Evolutionary conservation across 2,888 invertebrate genomes (phyloP), one percentile per base, ranked within the genome.

Genomic region (Agapetus fuscipes): DNA sequence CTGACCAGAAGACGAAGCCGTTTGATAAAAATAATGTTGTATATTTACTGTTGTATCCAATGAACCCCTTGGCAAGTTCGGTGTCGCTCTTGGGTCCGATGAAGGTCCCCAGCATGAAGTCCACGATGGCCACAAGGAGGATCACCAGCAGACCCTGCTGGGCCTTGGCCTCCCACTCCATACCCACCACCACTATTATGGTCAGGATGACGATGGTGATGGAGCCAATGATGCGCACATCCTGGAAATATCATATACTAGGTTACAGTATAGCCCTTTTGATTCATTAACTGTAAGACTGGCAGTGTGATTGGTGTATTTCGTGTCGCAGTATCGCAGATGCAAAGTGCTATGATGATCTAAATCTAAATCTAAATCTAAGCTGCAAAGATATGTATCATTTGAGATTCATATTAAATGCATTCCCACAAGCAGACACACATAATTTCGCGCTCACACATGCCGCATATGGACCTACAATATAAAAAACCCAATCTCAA

Each of bases 121-220:
- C 91, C 0, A 66, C 66, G 42, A 97, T 89, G 10, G 96, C 94
- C 0, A 84, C 66, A 35, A 91, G 57, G 30, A 97, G 69, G 45
- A 95, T 84, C 4, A 84, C 66, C 30, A 96, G 66, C 26, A 96
- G 62, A 4, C 83, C 85, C 37, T 93, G 66, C 74, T 95, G 95
- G 1, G 94, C 89, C 80, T 94, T 93, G 1, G 93, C 87, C 66
- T 96, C 97, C 90, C 95, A 97, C 58, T 93, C 93, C 82, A 96
- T 87, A 27, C 96, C 96, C 43, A 96, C 82, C 38, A 95, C 82
- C 36, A 94, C 93, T 48, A 97, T 86, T 3, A 83, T 73, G 2
- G 93, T 78, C 1, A 97, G 68, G 2, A 89, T 54, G 1, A 88
- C 68, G 51, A 93, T 80, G 0, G 94, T 90, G 39, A 89, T 73